Evolutionary conservation across 2,797 vertebrate genomes (phyloP).

Genomic region (Chaunax sp.): DNA sequence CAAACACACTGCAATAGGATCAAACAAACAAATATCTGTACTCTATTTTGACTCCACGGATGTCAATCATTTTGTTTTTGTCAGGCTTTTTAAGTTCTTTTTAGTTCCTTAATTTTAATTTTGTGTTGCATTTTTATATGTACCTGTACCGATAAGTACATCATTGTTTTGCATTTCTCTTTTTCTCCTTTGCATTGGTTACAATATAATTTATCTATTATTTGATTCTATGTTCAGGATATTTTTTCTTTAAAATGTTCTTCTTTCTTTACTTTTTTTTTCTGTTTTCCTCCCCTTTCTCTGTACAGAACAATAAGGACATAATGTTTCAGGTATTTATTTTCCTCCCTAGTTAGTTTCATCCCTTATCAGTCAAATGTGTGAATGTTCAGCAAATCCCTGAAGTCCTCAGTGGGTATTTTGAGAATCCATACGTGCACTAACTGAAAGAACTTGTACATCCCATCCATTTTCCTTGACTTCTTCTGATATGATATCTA

Average conservation of each 20-base stretch:
- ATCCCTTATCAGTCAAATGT: background rate
- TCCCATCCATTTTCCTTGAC: slow-evolving; percentile 6
- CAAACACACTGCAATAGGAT: slow-evolving; percentile 7
- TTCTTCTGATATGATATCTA: slow-evolving; percentile 39
- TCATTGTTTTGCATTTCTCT: background rate
- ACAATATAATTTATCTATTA: slow-evolving; percentile 9
- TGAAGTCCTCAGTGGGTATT: slow-evolving; percentile 6
- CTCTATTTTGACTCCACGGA: background rate
- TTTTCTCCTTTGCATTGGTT: slow-evolving; percentile 9
- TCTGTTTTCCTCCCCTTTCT: slow-evolving; percentile 56
- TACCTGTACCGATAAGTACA: background rate
- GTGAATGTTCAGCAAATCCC: slow-evolving; percentile 22
- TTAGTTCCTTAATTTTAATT: background rate
- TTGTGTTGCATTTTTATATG: slow-evolving; percentile 10
- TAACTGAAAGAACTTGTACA: slow-evolving; percentile 6
- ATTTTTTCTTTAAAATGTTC: slow-evolving; percentile 62
- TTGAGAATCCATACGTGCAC: slow-evolving; percentile 25
- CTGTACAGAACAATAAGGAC: slow-evolving; percentile 89
- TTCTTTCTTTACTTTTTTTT: slow-evolving; percentile 47
- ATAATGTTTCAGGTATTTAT: slow-evolving; percentile 92
- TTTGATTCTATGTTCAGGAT: slow-evolving; percentile 22
- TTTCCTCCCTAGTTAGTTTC: slow-evolving; percentile 42
- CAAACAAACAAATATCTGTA: background rate
- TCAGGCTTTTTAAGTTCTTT: background rate
- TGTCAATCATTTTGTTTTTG: background rate